These are phyloP conservation scores for Dasyurus viverrinus DNA, from an alignment of 2,113 vertebrate species.

Conservation along the genomic window DNA sequence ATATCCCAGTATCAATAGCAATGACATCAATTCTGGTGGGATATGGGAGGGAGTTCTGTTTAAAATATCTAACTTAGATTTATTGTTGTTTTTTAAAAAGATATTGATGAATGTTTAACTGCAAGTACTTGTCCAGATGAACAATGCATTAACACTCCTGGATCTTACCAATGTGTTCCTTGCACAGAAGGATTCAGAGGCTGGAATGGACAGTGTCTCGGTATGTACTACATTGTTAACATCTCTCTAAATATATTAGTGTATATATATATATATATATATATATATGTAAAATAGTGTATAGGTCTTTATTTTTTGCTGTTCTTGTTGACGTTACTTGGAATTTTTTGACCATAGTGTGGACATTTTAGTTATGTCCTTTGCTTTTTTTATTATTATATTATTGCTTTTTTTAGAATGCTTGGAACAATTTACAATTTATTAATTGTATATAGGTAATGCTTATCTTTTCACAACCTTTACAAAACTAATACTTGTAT, in stretches of 20 bases:
- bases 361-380: neutral
- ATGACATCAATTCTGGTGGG: neutral
- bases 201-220: constrained; percentile 91
- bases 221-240: constrained; percentile 81
- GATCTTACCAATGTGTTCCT: constrained; percentile 91
- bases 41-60: neutral
- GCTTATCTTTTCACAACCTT: neutral
- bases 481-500: neutral
- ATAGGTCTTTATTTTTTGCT: neutral
- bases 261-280: no score
- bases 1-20: neutral
- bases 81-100: constrained; percentile 79
- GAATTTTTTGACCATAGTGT: neutral
- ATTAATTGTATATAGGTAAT: neutral
- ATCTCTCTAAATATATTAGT: neutral
- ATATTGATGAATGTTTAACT: constrained; percentile 92
- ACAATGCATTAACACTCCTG: constrained; percentile 91
- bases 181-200: constrained; percentile 91
- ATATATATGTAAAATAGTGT: no score
- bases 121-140: constrained; percentile 89
- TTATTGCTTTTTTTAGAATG: neutral
- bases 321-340: neutral
- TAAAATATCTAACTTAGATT: constrained; percentile 34
- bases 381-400: no score
- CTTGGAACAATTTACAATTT: neutral